Evolutionary conservation across 2,113 vertebrate species (phyloP), one percentile per base, ranked within the genome.

Genomic region (Varanus salvator): DNA sequence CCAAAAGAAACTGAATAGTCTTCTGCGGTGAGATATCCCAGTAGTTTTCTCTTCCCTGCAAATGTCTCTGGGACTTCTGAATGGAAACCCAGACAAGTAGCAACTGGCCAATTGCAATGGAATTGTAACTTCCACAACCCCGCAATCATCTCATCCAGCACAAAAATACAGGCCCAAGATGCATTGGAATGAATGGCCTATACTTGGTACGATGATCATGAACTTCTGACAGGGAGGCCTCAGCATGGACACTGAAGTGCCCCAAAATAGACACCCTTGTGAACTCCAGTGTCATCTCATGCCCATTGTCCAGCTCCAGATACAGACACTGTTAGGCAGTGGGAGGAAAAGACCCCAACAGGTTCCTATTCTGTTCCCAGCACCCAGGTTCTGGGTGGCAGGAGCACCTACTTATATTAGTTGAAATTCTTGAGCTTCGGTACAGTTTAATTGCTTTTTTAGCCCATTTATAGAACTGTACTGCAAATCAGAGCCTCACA

Each of bases 401-500:
- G 75, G 75, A 77, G 23, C 19, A 7, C 34, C 6, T 6, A 3
- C 60, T 23, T 27, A 29, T 17, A 27, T 68, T 25, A 12, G 11
- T 48, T 48, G 38, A 50, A 44, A 23, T 72, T 72, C 25, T 8
- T 54, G 19, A 38, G 21, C 17, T 7, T 77, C 12, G 7, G n/a
- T 44, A 54, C 21, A 27, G 2, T 8, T 27, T 31, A 19, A 29
- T 44, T 74, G 9, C 21, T 75, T 9, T 27, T 66, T 77, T 48
- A 48, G 9, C 23, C 38, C 29, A 50, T 27, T 52, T 54, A 27
- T 15, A 23, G 23, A 52, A 27, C 52, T 7, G 6, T 25, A 34
- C 23, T 0, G 4, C 8, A 21, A 69, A 15, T 23, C 81, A 66
- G 84, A 14, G 78, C 0, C 0, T 31, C 48, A 44, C 72, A 0